These are phyloP conservation scores for Meleagris gallopavo DNA, from an alignment of 2,113 vertebrate species.

Conservation along the genomic window DNA sequence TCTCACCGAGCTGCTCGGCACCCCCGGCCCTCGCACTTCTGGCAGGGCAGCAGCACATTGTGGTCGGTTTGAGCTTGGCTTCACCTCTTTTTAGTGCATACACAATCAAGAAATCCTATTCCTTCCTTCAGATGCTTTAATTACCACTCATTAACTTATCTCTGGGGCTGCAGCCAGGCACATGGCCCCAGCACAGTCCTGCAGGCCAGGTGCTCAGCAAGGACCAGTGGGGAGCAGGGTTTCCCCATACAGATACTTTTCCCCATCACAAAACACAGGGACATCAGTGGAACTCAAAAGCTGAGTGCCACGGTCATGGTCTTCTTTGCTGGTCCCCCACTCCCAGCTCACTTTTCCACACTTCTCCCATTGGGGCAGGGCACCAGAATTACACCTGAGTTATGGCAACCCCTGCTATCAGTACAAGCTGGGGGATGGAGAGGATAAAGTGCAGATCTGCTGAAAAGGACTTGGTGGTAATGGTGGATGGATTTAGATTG, in stretches of 20 bases:
- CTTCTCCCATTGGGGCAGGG: not conserved
- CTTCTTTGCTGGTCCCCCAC: not conserved
- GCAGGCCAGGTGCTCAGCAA: not conserved
- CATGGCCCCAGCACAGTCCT: rapidly evolving
- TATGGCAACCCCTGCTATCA: no score
- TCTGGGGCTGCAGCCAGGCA: not conserved
- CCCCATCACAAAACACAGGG: not conserved
- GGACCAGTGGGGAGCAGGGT: rapidly evolving
- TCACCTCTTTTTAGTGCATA: not conserved
- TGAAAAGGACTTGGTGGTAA: no score
- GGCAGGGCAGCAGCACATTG: slow-evolving; percentile 15
- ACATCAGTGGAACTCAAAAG: not conserved
- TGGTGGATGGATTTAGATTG: no score
- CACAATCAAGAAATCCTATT: not conserved
- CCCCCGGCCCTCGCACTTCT: slow-evolving; percentile 49
- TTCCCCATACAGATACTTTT: rapidly evolving
- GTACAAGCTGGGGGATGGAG: no score
- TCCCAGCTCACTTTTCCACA: not conserved
- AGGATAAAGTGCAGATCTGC: no score
- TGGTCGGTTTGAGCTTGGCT: slow-evolving; percentile 25
- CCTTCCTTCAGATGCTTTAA: not conserved
- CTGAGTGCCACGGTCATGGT: rapidly evolving
- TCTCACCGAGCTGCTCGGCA: not conserved
- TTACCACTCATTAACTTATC: not conserved
- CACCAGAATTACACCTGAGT: not conserved